phyloP scores from a whole-genome alignment of 2,113 vertebrate species.

The Fregetta grallaria region DNA sequence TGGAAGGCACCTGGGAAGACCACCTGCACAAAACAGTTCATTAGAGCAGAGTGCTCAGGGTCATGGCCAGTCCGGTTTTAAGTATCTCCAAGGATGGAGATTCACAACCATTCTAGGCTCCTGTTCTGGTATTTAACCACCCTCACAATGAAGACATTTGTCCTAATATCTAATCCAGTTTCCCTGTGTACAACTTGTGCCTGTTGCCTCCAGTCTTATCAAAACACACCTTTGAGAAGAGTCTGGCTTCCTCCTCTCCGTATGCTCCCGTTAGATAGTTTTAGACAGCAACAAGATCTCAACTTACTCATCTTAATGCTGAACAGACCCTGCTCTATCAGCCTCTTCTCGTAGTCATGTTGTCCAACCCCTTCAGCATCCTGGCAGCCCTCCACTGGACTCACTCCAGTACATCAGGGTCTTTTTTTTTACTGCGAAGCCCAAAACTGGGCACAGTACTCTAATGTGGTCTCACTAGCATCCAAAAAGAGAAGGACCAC shows the following conservation, averaged over 20 bases:
- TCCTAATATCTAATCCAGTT: neutral
- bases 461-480: neutral
- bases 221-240: neutral
- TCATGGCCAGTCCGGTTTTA: neutral
- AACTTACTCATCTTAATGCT: neutral
- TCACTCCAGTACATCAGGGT: neutral
- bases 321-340: neutral
- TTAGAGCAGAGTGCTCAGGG: neutral
- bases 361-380: neutral
- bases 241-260: neutral
- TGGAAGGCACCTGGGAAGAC: neutral
- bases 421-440: neutral
- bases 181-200: neutral
- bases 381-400: neutral
- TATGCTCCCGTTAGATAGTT: neutral
- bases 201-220: neutral
- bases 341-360: neutral
- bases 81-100: neutral
- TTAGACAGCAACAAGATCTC: neutral
- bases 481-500: neutral
- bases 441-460: neutral
- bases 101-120: neutral
- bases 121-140: neutral
- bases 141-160: rapidly evolving
- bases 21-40: neutral